Evolutionary conservation across 2,888 invertebrate species (phyloP).

Genomic region (Nomada ruficornis): DNA sequence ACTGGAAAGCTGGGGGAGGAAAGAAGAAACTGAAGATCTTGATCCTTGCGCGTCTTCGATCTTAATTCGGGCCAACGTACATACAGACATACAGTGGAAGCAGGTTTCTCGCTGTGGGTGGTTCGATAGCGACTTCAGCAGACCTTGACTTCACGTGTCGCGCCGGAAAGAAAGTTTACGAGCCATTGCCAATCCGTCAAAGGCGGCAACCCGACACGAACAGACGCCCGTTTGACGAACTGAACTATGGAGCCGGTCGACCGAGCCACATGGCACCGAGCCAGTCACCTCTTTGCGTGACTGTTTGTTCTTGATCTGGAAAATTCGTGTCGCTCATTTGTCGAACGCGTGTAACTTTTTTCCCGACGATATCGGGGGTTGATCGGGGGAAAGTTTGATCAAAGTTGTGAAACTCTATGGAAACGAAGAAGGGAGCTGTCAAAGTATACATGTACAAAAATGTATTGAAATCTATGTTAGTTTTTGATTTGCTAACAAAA

Average conservation of each 20-base stretch:
- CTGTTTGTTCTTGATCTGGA: background rate
- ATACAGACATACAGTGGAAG: slow-evolving; percentile 25
- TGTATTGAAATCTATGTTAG: too few species aligned
- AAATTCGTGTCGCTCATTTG: background rate
- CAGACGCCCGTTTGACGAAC: slow-evolving; percentile 72
- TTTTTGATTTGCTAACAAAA: too few species aligned
- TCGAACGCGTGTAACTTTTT: background rate
- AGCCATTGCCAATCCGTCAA: slow-evolving; percentile 74
- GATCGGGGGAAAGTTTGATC: too few species aligned
- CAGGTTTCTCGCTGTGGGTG: slow-evolving; percentile 63
- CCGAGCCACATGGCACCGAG: slow-evolving; percentile 39
- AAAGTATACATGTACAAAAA: too few species aligned
- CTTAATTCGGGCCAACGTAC: slow-evolving; percentile 29
- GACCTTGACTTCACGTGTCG: slow-evolving; percentile 76
- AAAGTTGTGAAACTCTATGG: too few species aligned
- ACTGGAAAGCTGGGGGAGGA: background rate
- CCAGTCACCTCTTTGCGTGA: slow-evolving; percentile 45
- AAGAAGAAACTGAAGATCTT: background rate
- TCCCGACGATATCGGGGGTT: background rate
- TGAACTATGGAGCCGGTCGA: slow-evolving; percentile 29
- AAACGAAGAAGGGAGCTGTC: too few species aligned
- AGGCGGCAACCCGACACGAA: slow-evolving; percentile 77
- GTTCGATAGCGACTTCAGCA: slow-evolving; percentile 61
- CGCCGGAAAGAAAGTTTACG: slow-evolving; percentile 70
- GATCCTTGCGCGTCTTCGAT: slow-evolving; percentile 8